Conservation (phyloP, 2,113 vertebrate genomes). For the Uria lomvia region DNA sequence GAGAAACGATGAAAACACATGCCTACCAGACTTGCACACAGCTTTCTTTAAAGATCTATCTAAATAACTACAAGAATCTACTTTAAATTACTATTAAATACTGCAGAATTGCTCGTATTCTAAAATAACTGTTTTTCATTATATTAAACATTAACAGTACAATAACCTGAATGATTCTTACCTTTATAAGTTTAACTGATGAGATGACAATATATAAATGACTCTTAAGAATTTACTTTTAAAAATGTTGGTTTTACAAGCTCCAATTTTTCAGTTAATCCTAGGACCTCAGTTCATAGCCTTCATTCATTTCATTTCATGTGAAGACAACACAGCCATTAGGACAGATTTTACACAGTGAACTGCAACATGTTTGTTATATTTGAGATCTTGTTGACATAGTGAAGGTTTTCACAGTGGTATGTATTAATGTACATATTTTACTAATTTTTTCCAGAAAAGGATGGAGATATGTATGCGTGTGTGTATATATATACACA, state of each 20-base stretch:
- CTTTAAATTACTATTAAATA: neutral
- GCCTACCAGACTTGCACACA: neutral
- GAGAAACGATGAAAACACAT: neutral
- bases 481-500: rapidly evolving
- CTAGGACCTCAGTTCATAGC: neutral
- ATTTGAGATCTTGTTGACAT: neutral
- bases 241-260: slow-evolving; percentile 7
- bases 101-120: neutral
- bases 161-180: neutral
- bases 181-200: neutral
- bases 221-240: neutral
- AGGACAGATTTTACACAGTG: neutral
- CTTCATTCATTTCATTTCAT: neutral
- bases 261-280: neutral
- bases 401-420: neutral
- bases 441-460: neutral
- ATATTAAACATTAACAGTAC: neutral
- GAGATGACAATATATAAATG: neutral
- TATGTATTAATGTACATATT: neutral
- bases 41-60: neutral
- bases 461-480: neutral
- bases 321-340: neutral
- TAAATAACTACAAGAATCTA: neutral
- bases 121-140: neutral
- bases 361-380: slow-evolving; percentile 1